phyloP scores from a whole-genome alignment of 2,113 vertebrate species.

The Peucedramus taeniatus region DNA sequence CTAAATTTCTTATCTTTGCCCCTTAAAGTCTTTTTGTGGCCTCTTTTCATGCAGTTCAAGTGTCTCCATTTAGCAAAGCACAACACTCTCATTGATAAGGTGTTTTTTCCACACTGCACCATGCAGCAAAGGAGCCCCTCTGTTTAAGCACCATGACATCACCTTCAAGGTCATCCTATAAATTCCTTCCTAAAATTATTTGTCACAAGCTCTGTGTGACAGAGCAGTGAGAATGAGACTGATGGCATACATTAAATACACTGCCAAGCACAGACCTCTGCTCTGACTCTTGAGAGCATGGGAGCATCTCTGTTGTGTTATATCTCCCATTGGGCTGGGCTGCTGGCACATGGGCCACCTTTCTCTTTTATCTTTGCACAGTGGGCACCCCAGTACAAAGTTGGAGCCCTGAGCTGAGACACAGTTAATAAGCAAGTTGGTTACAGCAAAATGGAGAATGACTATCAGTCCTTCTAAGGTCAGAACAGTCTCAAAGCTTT shows the following conservation, averaged over 20 bases:
- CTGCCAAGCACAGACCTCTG: neutral
- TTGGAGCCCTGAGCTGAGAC: neutral
- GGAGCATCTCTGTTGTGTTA: neutral
- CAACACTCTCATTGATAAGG: neutral
- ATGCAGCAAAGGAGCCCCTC: neutral
- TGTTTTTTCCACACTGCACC: neutral
- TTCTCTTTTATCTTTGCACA: neutral
- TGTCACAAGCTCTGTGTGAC: neutral
- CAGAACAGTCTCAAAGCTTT: neutral
- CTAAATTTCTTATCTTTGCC: neutral
- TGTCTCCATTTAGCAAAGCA: neutral
- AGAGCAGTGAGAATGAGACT: neutral
- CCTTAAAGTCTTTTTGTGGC: neutral
- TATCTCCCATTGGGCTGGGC: neutral
- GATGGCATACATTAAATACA: neutral
- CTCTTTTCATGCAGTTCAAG: neutral
- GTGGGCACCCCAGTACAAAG: neutral
- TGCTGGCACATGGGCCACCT: neutral
- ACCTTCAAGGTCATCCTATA: neutral
- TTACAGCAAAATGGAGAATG: neutral
- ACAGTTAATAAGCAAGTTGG: neutral
- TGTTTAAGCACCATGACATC: neutral
- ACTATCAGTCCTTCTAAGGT: neutral
- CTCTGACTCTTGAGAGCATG: neutral
- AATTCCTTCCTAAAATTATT: neutral